Percentiles rank a stretch among this genome's conserved stretches.
Conservation (phyloP, 2,888 invertebrate species). For the Beris chalybata region DNA sequence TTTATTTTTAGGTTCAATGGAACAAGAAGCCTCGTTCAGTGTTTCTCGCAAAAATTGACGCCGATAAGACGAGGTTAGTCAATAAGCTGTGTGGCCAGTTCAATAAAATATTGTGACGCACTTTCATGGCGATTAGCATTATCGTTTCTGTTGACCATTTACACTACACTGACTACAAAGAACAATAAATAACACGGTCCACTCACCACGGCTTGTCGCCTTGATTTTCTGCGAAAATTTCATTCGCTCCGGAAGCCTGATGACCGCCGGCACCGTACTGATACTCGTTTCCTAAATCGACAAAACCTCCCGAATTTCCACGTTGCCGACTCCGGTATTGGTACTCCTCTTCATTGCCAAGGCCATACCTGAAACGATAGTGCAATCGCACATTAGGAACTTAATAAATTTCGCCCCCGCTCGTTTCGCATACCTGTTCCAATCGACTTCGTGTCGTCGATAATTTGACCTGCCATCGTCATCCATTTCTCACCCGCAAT, state of each 20-base stretch:
- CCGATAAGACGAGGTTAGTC: no score
- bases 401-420: constrained; percentile 31
- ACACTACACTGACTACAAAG: no score
- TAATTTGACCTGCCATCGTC: constrained; percentile 26
- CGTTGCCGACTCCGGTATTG: constrained; percentile 60
- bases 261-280: constrained; percentile 79
- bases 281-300: constrained; percentile 74
- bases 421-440: constrained; percentile 48
- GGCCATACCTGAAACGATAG: constrained; percentile 47
- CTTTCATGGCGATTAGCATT: no score
- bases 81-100: no score
- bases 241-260: constrained; percentile 84
- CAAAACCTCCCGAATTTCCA: constrained; percentile 73
- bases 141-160: no score
- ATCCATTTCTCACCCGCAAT: constrained; percentile 35
- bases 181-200: not conserved
- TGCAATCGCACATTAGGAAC: not conserved
- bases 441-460: constrained; percentile 48
- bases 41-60: no score
- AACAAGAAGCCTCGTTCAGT: no score
- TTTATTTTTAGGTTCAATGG: no score
- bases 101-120: no score
- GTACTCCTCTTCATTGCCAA: constrained; percentile 53
- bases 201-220: constrained; percentile 61
- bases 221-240: constrained; percentile 89